Conservation (phyloP, 1,140 invertebrate species). For the Forficula auricularia region DNA sequence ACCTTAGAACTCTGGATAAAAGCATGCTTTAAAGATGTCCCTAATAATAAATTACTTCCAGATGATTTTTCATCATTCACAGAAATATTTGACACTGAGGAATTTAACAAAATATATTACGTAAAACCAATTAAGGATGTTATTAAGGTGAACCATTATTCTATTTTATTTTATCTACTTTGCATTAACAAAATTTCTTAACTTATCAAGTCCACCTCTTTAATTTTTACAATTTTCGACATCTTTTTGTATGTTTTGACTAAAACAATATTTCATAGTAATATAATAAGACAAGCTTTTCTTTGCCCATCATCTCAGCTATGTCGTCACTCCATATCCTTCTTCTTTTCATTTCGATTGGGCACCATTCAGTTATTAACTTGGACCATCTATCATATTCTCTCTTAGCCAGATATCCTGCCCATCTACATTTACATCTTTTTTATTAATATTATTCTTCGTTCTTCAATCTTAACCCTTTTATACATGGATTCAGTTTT, state of each 20-base stretch:
- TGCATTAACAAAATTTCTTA: too few species aligned
- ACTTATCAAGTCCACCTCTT: too few species aligned
- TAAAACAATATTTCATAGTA: neutral
- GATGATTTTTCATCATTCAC: constrained; percentile 37
- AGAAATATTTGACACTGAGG: constrained; percentile 37
- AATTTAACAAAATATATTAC: constrained; percentile 57
- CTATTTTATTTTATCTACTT: too few species aligned
- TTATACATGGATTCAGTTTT: neutral
- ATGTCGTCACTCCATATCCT: too few species aligned
- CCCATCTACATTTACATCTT: too few species aligned
- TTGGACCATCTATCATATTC: too few species aligned
- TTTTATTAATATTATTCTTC: neutral
- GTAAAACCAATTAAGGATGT: constrained; percentile 59
- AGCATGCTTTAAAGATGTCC: constrained; percentile 41
- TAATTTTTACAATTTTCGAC: constrained; percentile 1
- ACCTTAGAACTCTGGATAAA: constrained; percentile 49
- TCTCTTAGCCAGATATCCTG: too few species aligned
- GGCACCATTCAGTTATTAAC: too few species aligned
- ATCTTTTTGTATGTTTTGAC: constrained; percentile 4
- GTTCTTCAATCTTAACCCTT: neutral
- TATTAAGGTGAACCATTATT: constrained; percentile 32
- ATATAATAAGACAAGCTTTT: neutral
- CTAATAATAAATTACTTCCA: constrained; percentile 38
- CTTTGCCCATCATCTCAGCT: neutral
- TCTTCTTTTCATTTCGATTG: too few species aligned